A percentile compares a stretch with the other conserved stretches of the same genome.
These are phyloP conservation scores for Belgica antarctica DNA, from an alignment of 2,888 invertebrate genomes.

Conservation along the genomic window DNA sequence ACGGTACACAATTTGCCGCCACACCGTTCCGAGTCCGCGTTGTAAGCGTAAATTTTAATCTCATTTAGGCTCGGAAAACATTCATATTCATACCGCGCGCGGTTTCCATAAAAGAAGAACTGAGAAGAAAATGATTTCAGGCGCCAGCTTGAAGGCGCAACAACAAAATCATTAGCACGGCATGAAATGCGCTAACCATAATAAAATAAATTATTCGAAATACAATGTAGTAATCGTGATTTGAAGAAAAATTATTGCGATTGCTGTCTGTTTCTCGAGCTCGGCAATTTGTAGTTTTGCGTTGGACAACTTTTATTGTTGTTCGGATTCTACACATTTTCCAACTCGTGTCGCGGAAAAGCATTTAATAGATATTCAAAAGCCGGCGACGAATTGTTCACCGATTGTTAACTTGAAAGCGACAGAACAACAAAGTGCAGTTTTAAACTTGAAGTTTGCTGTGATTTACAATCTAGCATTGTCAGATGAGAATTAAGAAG, in stretches of 20 bases:
- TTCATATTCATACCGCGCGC: not conserved
- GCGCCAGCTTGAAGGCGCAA: slow-evolving; percentile 3
- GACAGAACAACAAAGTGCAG: not conserved
- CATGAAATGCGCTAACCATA: not conserved
- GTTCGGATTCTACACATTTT: no score
- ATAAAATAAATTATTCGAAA: not conserved
- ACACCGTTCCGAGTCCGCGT: not conserved
- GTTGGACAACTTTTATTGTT: no score
- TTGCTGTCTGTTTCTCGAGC: not conserved
- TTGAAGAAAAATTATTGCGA: slow-evolving; percentile 6
- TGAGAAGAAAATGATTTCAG: slow-evolving; percentile 12
- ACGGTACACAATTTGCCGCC: slow-evolving; percentile 20
- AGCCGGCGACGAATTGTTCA: not conserved
- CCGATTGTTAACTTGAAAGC: not conserved
- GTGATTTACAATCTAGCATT: slow-evolving; percentile 14
- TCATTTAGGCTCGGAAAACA: not conserved
- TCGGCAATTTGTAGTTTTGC: not conserved
- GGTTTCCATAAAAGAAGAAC: slow-evolving; percentile 10
- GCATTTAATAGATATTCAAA: not conserved
- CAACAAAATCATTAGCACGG: slow-evolving; percentile 25
- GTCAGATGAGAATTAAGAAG: slow-evolving; percentile 32
- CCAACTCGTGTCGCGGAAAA: not conserved
- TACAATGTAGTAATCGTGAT: slow-evolving; percentile 28
- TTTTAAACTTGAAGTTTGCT: not conserved
- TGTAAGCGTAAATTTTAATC: slow-evolving; percentile 20